phyloP scores from a whole-genome alignment of 2,113 vertebrate species.

The Elaphurus davidianus region DNA sequence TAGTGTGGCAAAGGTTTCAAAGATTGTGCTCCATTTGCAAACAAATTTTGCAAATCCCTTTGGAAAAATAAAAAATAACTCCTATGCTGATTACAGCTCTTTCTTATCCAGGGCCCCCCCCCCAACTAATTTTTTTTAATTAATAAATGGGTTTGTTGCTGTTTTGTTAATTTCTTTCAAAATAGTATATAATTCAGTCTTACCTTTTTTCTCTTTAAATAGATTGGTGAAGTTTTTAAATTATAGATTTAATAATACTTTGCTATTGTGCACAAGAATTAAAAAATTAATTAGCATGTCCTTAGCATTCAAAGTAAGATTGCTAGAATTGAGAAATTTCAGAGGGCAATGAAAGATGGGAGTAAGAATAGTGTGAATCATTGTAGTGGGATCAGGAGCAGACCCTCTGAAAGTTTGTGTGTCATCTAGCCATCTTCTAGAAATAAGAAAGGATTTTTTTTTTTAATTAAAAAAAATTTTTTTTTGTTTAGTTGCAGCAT shows the following conservation, averaged over 20 bases:
- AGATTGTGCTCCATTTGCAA: neutral
- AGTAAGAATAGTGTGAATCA: neutral
- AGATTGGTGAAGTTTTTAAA: neutral
- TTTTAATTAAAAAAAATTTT: neutral
- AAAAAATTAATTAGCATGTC: neutral
- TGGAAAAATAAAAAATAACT: neutral
- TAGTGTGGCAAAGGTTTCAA: neutral
- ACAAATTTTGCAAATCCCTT: neutral
- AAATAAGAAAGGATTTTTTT: neutral
- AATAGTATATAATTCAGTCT: neutral
- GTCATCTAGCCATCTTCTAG: neutral
- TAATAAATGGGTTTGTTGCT: neutral
- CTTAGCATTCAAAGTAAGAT: neutral
- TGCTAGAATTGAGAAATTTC: neutral
- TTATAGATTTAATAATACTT: neutral
- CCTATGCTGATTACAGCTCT: neutral
- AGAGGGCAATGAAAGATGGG: neutral
- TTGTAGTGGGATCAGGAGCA: neutral
- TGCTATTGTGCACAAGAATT: neutral
- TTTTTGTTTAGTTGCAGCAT: neutral
- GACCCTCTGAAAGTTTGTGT: neutral
- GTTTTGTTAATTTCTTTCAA: constrained; percentile 19
- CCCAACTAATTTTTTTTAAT: constrained; percentile 5
- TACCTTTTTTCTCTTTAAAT: neutral
- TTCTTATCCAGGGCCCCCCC: neutral